Conservation (phyloP, 2,113 vertebrate species). For the Varanus salvator region DNA sequence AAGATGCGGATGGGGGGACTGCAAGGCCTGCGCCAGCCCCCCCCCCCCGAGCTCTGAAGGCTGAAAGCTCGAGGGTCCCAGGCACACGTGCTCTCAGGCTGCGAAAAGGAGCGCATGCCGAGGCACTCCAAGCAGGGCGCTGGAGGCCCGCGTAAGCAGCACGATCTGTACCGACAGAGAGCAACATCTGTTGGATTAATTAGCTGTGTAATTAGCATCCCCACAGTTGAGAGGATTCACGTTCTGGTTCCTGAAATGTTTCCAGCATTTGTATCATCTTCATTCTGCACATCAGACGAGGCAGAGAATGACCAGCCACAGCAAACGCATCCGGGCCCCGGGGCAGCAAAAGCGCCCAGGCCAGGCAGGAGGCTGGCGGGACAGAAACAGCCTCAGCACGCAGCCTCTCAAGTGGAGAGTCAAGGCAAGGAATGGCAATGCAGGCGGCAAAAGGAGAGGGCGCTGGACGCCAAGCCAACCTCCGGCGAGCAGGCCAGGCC, state of each 20-base stretch:
- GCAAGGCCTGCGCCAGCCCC: not conserved
- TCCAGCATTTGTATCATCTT: slow-evolving; percentile 67
- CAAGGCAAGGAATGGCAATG: not conserved
- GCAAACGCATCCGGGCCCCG: not conserved
- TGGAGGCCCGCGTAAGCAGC: slow-evolving; percentile 52
- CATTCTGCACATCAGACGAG: slow-evolving; percentile 25
- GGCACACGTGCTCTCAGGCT: not conserved
- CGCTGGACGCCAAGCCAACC: not conserved
- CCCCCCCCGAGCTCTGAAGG: not conserved
- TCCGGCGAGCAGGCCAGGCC: not conserved
- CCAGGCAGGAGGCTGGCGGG: not conserved
- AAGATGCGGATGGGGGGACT: not conserved
- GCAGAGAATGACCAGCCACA: not conserved
- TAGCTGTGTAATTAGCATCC: slow-evolving; percentile 78
- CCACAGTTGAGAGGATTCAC: slow-evolving; percentile 71
- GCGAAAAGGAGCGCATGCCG: slow-evolving; percentile 10
- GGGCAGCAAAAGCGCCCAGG: not conserved
- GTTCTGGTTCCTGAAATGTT: slow-evolving; percentile 66
- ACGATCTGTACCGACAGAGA: slow-evolving; percentile 61
- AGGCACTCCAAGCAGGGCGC: slow-evolving; percentile 50
- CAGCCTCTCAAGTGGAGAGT: too few relatives aligned
- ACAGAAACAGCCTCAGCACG: not conserved
- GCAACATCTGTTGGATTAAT: slow-evolving; percentile 80
- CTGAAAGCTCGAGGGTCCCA: not conserved
- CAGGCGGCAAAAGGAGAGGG: not conserved